Base-by-base conservation (phyloP, 2,797 vertebrate species). In the Chromobotia macracanthus region DNA sequence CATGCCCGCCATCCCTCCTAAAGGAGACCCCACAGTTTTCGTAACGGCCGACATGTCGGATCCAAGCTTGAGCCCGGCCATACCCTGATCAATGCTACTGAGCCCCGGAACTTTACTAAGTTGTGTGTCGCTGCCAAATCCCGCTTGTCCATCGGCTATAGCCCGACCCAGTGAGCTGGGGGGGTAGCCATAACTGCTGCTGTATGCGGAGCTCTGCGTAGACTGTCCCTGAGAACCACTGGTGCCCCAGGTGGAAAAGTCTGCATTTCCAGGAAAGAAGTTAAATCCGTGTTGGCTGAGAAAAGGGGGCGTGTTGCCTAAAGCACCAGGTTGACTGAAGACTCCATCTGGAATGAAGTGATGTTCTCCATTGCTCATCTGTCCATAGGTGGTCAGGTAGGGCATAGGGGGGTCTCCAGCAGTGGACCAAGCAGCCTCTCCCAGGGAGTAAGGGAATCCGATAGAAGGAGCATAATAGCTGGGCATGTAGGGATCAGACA, bases 401-500 rank as follows among this genome's bases (percentile, higher is more conserved):
- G 98, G 96, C 95, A 99, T 98, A 35, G 98, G 97, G 78, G 97
- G 97, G 90, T 99, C 97, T 76, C 98, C 97, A 51, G 95, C 98
- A 66, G 98, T 99, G 82, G 98, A 99, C 98, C 98, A 99, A 79
- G 98, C 95, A 84, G 97, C 97, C 92, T 99, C 98, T 79, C 97
- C 96, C 92, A 99, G 91, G 75, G 98, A 99, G 89, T 99, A 99
- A 53, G 98, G 97, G 92, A 99, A 99, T 90, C 98, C 96, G 86
- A 99, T 99, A 84, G 98, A 99, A 86, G 98, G 97, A 91, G 97
- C 97, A 94, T 99, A 99, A 90, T 99, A 99, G 93, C 97, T 98
- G 91, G 97, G 97, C 96, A 99, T 99, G 89, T 99, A 99, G 84
- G 97, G 97, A 92, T 99, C 97, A 91, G 98, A 99, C 97, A 99